These are phyloP conservation scores for Rynchops niger DNA, from an alignment of 2,113 vertebrate species.

Conservation along the genomic window DNA sequence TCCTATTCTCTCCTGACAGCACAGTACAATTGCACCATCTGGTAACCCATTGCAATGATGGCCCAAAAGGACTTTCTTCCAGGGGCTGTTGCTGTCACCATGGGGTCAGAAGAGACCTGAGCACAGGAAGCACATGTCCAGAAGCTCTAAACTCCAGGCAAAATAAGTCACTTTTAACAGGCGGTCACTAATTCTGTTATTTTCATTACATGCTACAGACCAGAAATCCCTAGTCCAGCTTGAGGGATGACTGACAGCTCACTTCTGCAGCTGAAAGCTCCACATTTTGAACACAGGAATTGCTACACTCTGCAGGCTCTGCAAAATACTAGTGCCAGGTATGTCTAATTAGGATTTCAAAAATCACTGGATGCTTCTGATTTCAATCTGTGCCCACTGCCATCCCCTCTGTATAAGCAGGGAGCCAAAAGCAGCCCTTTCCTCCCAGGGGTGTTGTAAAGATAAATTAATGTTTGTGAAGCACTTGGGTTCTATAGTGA, in stretches of 20 bases:
- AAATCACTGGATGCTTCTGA: background rate
- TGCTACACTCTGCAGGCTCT: background rate
- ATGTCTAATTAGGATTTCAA: background rate
- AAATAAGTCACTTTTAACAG: background rate
- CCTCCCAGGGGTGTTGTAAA: background rate
- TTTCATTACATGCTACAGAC: background rate
- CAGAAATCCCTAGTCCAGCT: background rate
- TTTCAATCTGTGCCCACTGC: background rate
- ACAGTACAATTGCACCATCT: background rate
- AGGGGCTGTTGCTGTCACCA: background rate
- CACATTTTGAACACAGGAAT: background rate
- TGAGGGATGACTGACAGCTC: background rate
- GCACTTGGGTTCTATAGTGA: background rate
- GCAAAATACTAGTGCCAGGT: background rate
- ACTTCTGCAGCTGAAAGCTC: background rate
- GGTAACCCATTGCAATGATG: background rate
- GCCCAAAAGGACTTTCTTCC: background rate
- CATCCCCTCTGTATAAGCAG: background rate
- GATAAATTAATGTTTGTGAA: constrained; percentile 45
- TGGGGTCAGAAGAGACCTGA: background rate
- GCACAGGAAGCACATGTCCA: background rate
- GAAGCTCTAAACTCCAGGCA: background rate
- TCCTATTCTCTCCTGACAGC: background rate
- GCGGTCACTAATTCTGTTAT: background rate
- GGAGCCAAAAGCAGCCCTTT: background rate